Evolutionary conservation across 2,113 vertebrate genomes (phyloP).

Genomic region (Speoplatyrhinus poulsoni): DNA sequence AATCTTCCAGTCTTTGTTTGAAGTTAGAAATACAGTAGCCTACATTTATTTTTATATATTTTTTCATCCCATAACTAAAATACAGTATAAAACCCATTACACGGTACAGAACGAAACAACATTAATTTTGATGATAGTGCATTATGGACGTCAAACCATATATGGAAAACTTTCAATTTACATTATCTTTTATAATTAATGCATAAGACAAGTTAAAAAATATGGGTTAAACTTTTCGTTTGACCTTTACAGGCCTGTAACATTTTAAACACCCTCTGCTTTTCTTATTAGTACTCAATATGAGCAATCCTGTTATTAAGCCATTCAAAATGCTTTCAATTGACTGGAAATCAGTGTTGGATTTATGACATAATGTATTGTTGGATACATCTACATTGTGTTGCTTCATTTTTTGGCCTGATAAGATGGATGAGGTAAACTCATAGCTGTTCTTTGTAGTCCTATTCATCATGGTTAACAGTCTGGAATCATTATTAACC

Average conservation of each 20-base stretch:
- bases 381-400: not conserved
- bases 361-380: too few species aligned
- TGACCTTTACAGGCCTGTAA: too few species aligned
- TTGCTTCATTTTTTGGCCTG: not conserved
- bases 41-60: conserved; percentile 32
- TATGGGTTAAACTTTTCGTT: too few species aligned
- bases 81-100: conserved; percentile 3
- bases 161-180: not conserved
- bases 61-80: conserved; percentile 31
- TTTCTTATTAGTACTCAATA: too few species aligned
- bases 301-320: too few species aligned
- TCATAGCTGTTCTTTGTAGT: not conserved
- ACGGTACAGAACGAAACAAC: not conserved
- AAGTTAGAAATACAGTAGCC: conserved; percentile 51
- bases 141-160: not conserved
- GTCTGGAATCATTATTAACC: too few species aligned
- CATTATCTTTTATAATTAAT: too few species aligned
- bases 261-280: too few species aligned
- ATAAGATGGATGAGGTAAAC: conserved; percentile 1
- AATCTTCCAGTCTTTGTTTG: conserved; percentile 38
- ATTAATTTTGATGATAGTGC: not conserved
- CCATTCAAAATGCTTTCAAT: too few species aligned
- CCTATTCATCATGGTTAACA: not conserved
- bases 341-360: too few species aligned
- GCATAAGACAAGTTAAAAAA: too few species aligned